Evolutionary conservation across 2,888 invertebrate genomes (phyloP), one percentile per base, ranked within the genome.

Genomic region (Latrodectus hesperus): DNA sequence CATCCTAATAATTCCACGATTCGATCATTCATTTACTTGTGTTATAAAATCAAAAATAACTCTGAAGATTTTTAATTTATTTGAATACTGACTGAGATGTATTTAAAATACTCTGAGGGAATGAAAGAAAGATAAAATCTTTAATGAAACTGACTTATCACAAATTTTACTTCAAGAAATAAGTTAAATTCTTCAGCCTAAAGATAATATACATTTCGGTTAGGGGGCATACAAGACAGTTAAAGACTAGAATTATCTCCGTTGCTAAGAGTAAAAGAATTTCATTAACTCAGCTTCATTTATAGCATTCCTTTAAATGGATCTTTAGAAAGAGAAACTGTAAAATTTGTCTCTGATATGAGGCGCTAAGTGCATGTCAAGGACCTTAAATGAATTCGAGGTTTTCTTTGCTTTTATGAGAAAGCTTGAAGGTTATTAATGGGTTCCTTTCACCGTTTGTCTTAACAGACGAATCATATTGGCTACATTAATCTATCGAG

Each of bases 271-370:
- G 72, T 84, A 76, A 77, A 84, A 84, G 84, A 84, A 84, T 84
- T 84, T 84, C 84, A 84, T 84, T 84, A 84, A 84, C 84, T 84
- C 67, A n/a, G 68, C 74, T 84, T 81, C 81, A 81, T 81, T 81
- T 81, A 81, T 53, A 67, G 81, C 84, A 84, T 84, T 84, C 84
- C 84, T 72, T 78, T 84, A 73, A 84, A 77, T 77, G 77, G 77
- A 78, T 84, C 65, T 65, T 77, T 71, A 64, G 16, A 74, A 84
- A 84, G 77, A 84, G 84, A 84, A 84, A 84, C 84, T 84, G 76
- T 83, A 71, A 76, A 75, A 83, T 76, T 83, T 76, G 83, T 75
- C 83, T 76, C 76, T 51, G 83, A 76, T 84, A 72, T 77, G 72
- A 77, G 65, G 53, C 49, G 67, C 65, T 84, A 84, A 84, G 77